Evolutionary conservation across 2,113 vertebrate species (phyloP).

Genomic region (Bos javanicus): DNA sequence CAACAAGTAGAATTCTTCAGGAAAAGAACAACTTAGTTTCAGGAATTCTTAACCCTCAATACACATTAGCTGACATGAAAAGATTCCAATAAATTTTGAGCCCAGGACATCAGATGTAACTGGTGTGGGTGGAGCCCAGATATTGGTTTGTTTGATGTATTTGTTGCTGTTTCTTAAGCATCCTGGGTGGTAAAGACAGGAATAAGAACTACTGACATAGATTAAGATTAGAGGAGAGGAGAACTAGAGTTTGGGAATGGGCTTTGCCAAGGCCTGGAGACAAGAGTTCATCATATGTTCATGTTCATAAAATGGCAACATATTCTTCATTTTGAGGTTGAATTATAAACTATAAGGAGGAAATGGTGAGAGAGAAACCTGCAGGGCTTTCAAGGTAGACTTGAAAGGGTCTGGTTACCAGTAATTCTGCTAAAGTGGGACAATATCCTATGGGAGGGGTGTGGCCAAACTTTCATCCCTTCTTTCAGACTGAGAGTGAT

Average conservation of each 20-base stretch:
- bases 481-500: background rate
- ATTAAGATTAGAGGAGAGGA: background rate
- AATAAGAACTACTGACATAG: background rate
- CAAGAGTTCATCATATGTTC: background rate
- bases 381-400: background rate
- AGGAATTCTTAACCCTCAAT: background rate
- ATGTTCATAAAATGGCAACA: background rate
- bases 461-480: background rate
- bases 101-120: background rate
- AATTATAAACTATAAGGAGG: background rate
- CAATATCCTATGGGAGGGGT: background rate
- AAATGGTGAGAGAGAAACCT: background rate
- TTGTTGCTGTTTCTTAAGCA: background rate
- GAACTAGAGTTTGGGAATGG: background rate
- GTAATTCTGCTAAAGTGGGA: background rate
- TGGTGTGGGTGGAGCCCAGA: background rate
- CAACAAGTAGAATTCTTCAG: background rate
- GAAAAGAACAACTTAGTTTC: background rate
- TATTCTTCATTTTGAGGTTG: background rate
- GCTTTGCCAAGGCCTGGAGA: background rate
- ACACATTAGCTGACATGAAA: background rate
- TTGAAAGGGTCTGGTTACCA: background rate
- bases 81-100: background rate
- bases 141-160: background rate
- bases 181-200: background rate